These are phyloP conservation scores for Cantharis rustica DNA, from an alignment of 2,888 invertebrate species.

Conservation along the genomic window DNA sequence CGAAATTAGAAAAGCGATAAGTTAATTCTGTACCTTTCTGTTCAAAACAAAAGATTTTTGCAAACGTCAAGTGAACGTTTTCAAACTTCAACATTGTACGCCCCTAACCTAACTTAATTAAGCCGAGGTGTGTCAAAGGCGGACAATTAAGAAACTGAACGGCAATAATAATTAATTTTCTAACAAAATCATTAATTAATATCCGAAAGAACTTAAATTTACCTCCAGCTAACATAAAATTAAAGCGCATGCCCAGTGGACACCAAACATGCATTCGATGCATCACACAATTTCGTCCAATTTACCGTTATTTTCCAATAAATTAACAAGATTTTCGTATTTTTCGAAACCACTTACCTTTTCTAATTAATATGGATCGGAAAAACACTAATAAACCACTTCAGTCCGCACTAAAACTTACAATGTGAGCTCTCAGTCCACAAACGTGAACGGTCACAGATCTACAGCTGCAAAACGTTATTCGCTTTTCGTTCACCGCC, in stretches of 20 bases:
- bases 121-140: neutral
- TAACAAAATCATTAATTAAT: neutral
- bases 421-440: conserved; percentile 15
- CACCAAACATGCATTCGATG: conserved; percentile 48
- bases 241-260: conserved; percentile 42
- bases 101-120: neutral
- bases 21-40: neutral
- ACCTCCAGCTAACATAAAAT: conserved; percentile 38
- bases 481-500: conserved; percentile 42
- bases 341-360: conserved; percentile 26
- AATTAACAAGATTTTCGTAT: conserved; percentile 43
- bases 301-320: conserved; percentile 33
- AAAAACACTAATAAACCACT: conserved; percentile 14
- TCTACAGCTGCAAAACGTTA: conserved; percentile 49
- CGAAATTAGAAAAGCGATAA: neutral
- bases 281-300: conserved; percentile 35
- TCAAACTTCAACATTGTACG: neutral
- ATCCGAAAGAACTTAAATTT: conserved; percentile 18
- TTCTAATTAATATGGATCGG: conserved; percentile 12
- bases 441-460: conserved; percentile 35
- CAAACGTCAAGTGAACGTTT: neutral
- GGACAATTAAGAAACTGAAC: neutral
- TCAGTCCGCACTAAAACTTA: conserved; percentile 26
- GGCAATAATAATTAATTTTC: neutral
- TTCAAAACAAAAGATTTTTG: neutral